Percentiles rank a stretch among this genome's conserved stretches.
These are phyloP conservation scores for Phortica magna DNA, from an alignment of 2,888 invertebrate genomes.

Conservation along the genomic window DNA sequence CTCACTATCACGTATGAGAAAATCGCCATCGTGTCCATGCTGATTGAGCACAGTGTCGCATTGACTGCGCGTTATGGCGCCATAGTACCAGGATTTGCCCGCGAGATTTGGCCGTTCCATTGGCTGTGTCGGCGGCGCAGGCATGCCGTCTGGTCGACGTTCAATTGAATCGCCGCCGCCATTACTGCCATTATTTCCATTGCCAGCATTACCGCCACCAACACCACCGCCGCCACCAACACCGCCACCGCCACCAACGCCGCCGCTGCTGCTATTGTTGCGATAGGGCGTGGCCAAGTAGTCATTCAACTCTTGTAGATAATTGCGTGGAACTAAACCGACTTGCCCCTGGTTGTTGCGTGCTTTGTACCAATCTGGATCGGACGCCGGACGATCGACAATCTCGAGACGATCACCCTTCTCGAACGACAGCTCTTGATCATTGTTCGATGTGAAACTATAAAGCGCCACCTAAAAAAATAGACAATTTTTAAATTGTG, in stretches of 20 bases:
- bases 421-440: constrained; percentile 97
- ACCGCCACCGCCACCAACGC: constrained; percentile 75
- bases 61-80: constrained; percentile 95
- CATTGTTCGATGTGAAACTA: constrained; percentile 94
- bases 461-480: constrained; percentile 88
- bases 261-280: constrained; percentile 75
- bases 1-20: constrained; percentile 98
- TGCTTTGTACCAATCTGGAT: constrained; percentile 99
- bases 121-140: constrained; percentile 73
- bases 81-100: constrained; percentile 98
- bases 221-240: constrained; percentile 76
- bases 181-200: constrained; percentile 70
- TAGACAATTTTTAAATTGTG: background rate
- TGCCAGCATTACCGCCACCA: constrained; percentile 75
- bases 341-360: constrained; percentile 94
- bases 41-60: constrained; percentile 97
- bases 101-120: constrained; percentile 84
- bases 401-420: constrained; percentile 98
- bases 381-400: constrained; percentile 95
- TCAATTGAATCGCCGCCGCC: constrained; percentile 80
- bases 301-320: constrained; percentile 94
- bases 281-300: constrained; percentile 92
- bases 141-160: constrained; percentile 78
- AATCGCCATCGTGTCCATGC: constrained; percentile 98
- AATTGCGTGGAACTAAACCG: constrained; percentile 97